Conservation (phyloP, 2,888 invertebrate species). For the Mesopsocus fuscifrons region DNA sequence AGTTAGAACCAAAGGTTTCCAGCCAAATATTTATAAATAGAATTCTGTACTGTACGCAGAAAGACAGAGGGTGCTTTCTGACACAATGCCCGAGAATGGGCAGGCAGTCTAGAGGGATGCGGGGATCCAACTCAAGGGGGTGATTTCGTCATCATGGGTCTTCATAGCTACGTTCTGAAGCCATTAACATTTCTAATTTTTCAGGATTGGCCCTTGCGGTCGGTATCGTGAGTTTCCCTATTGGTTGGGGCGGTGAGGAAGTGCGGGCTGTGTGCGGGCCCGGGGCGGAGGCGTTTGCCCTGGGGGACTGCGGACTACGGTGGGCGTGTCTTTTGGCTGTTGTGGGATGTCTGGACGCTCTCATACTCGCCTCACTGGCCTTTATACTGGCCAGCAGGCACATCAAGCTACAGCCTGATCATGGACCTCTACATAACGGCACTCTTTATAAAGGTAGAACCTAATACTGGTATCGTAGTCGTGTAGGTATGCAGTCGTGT, state of each 20-base stretch:
- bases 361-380: slow-evolving; percentile 71
- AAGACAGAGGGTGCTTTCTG: no score
- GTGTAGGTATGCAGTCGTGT: no score
- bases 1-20: no score
- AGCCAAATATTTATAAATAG: no score
- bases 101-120: no score
- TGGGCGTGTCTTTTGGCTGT: slow-evolving; percentile 90
- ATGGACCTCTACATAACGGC: slow-evolving; percentile 46
- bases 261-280: slow-evolving; percentile 75
- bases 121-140: no score
- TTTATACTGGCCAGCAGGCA: slow-evolving; percentile 86
- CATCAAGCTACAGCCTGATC: slow-evolving; percentile 65
- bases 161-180: no score
- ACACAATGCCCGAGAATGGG: no score
- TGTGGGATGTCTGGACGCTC: slow-evolving; percentile 70
- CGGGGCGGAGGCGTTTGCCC: slow-evolving; percentile 46
- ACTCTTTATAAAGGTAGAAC: slow-evolving; percentile 40
- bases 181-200: no score
- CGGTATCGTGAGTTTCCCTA: slow-evolving; percentile 75
- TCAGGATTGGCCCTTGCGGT: slow-evolving; percentile 71
- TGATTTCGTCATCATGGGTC: no score
- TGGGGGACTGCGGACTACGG: slow-evolving; percentile 72
- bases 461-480: no score
- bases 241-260: slow-evolving; percentile 71
- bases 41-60: no score